These are phyloP conservation scores for Epinephelus fuscoguttatus DNA, from an alignment of 2,113 vertebrate genomes.

Conservation along the genomic window DNA sequence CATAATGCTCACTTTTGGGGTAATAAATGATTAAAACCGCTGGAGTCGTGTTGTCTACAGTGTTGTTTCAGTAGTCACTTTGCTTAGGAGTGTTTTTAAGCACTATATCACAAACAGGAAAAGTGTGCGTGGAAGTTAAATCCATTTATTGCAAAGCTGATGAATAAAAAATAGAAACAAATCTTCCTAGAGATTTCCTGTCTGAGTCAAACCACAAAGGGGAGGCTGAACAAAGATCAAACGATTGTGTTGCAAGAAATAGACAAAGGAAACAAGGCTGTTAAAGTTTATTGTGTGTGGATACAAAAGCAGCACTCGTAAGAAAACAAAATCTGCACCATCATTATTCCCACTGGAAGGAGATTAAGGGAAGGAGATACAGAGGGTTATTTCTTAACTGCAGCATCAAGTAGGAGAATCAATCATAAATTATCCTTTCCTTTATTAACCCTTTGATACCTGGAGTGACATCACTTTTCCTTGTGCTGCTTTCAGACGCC, in stretches of 20 bases:
- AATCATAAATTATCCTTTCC: not conserved
- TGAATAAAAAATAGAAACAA: slow-evolving; percentile 45
- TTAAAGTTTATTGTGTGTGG: not conserved
- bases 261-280: slow-evolving; percentile 13
- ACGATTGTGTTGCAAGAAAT: slow-evolving; percentile 12
- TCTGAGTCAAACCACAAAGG: slow-evolving; percentile 39
- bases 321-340: not conserved
- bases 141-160: slow-evolving; percentile 24
- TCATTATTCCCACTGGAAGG: not conserved
- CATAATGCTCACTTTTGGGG: slow-evolving; percentile 46
- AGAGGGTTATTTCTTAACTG: not conserved
- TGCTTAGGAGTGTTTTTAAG: not conserved
- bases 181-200: slow-evolving; percentile 47
- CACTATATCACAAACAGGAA: slow-evolving; percentile 2
- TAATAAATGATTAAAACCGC: slow-evolving; percentile 30
- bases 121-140: slow-evolving; percentile 13
- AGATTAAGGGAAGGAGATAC: not conserved
- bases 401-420: not conserved
- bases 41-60: not conserved
- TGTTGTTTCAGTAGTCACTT: not conserved
- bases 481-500: too few species aligned
- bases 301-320: not conserved
- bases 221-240: slow-evolving; percentile 34
- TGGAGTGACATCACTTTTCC: too few species aligned
- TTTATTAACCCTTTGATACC: too few species aligned